Base-by-base conservation (phyloP, 2,888 invertebrate species). In the Coenonympha arcania region DNA sequence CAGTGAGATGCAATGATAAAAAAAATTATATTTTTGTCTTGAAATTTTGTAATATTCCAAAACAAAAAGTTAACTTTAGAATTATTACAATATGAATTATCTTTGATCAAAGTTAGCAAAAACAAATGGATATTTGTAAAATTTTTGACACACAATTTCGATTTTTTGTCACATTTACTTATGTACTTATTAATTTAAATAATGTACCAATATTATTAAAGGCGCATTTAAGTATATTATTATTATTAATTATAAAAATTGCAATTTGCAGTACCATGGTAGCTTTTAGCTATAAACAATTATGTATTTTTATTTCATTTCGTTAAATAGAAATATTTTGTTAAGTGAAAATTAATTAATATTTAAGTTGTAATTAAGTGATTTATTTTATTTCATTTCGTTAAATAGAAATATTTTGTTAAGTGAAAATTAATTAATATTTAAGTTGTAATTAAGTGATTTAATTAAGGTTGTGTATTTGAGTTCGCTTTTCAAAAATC, bases 331-430 rank as follows among this genome's bases (percentile, higher is more conserved):
- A n/a, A n/a, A 13, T 22, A 40, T 39, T 22, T 15, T 47, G 18
- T 48, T 41, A 41, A 48, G 48, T 42, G 48, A 48, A 48, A 18
- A 33, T 47, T 26, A 24, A 48, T 42, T 42, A 26, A n/a, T n/a
- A 15, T 19, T 43, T 43, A 43, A 43, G 43, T 30, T 19, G 28
- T 41, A 33, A 48, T 34, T 48, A 42, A 28, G 34, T n/a, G n/a
- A n/a, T 37, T 19, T 19, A 28, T 28, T 46, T 9, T 37, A n/a
- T 46, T 46, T 28, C 9, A 43, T 16, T 33, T 16, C 31, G 31
- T 8, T 33, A 15, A n/a, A n/a, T 34, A 22, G n/a, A n/a, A n/a
- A 13, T 22, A 40, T 39, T 22, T 15, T 47, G 18, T 48, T 41
- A 41, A 48, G 48, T 42, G 48, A 48, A 48, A 18, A 33, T 47